phyloP scores from a whole-genome alignment of 2,888 invertebrate genomes.

The Cyclophora punctaria region DNA sequence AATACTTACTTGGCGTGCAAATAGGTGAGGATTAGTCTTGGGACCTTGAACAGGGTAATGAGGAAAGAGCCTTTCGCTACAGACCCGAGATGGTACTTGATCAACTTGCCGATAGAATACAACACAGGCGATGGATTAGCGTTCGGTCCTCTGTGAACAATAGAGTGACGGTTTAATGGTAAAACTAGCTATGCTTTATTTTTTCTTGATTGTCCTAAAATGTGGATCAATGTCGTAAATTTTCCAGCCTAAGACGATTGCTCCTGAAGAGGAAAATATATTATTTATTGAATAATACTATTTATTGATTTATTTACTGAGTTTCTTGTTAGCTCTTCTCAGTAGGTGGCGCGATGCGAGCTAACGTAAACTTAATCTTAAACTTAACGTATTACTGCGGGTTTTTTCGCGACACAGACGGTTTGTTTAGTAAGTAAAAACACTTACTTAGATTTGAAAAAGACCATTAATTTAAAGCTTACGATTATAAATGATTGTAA shows the following conservation, averaged over 20 bases:
- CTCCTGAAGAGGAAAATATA: neutral
- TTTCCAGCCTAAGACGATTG: too few relatives aligned
- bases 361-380: too few relatives aligned
- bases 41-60: conserved; percentile 94
- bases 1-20: conserved; percentile 88
- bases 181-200: neutral
- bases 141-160: conserved; percentile 77
- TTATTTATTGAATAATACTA: neutral
- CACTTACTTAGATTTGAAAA: too few relatives aligned
- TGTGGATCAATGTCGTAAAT: too few relatives aligned
- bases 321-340: too few relatives aligned
- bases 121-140: conserved; percentile 78
- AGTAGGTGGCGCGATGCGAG: too few relatives aligned
- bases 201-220: neutral
- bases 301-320: too few relatives aligned
- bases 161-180: conserved; percentile 2
- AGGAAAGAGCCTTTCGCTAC: conserved; percentile 95
- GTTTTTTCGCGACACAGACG: too few relatives aligned
- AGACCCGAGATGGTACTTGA: conserved; percentile 94
- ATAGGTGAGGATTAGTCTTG: conserved; percentile 90
- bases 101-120: conserved; percentile 82
- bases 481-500: too few relatives aligned
- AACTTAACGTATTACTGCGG: too few relatives aligned
- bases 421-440: too few relatives aligned
- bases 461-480: too few relatives aligned